Percentiles rank a stretch among this genome's conserved stretches.
Conservation (phyloP, 2,888 invertebrate genomes). For the Sipha maydis region DNA sequence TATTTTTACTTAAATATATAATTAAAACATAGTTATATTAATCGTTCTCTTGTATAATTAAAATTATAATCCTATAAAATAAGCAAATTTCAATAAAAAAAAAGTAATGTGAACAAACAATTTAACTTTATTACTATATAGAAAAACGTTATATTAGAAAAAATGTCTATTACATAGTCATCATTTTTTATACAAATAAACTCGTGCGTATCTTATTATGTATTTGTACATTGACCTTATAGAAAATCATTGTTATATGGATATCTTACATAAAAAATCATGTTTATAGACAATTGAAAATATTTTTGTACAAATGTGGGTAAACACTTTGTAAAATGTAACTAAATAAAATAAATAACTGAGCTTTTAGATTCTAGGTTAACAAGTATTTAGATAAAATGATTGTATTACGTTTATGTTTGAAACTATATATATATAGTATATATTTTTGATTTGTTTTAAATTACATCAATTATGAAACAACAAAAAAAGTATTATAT, state of each 20-base stretch:
- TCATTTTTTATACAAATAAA: constrained; percentile 15
- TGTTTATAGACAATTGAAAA: not conserved
- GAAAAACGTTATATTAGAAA: not conserved
- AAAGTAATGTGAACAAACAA: not conserved
- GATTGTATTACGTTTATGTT: no score
- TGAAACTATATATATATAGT: no score
- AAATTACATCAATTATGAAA: no score
- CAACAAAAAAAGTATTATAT: no score
- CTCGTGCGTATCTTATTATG: constrained; percentile 42
- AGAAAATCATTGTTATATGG: constrained; percentile 29
- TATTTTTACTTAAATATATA: no score
- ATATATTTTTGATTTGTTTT: no score
- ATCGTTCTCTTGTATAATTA: no score
- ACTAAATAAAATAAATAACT: not conserved
- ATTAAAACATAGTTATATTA: no score
- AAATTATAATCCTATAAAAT: not conserved
- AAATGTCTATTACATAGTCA: not conserved
- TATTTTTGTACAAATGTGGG: not conserved
- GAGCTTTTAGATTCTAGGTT: not conserved
- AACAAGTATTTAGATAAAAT: not conserved
- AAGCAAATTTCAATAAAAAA: not conserved
- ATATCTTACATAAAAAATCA: constrained; percentile 34
- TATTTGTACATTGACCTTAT: constrained; percentile 40
- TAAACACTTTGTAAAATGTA: not conserved
- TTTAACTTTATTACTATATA: not conserved